Percentiles rank a stretch among this genome's conserved stretches.
Conservation (phyloP, 1,140 invertebrate species). For the Drosophila neocordata region DNA sequence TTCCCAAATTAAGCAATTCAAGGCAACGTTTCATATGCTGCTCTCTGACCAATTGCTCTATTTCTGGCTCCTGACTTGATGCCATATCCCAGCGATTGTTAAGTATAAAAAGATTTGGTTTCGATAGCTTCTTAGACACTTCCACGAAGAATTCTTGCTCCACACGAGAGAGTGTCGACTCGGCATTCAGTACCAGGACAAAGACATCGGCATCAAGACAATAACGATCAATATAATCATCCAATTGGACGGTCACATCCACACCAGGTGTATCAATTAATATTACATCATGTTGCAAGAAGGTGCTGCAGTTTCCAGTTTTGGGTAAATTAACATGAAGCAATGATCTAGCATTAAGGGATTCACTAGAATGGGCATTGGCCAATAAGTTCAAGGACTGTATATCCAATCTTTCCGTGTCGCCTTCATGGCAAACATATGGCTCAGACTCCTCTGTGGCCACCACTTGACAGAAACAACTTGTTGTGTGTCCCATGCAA, state of each 20-base stretch:
- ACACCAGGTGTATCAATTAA: slow-evolving; percentile 99
- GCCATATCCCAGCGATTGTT: slow-evolving; percentile 99
- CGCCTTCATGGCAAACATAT: slow-evolving; percentile 84
- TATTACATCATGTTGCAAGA: slow-evolving; percentile 98
- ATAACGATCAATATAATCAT: slow-evolving; percentile 99
- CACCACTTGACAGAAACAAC: slow-evolving; percentile 99
- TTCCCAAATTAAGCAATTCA: slow-evolving; percentile 95
- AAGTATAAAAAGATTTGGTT: slow-evolving; percentile 99
- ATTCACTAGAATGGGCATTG: slow-evolving; percentile 89
- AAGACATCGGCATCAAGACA: slow-evolving; percentile 99
- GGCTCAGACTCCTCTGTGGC: slow-evolving; percentile 92
- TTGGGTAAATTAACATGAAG: slow-evolving; percentile 98
- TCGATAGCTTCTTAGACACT: slow-evolving; percentile 97
- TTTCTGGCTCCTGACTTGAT: slow-evolving; percentile 94
- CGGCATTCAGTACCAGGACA: slow-evolving; percentile 98
- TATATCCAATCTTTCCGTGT: slow-evolving; percentile 83
- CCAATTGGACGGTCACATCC: slow-evolving; percentile 98
- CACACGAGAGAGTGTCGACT: slow-evolving; percentile 93
- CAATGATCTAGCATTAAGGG: slow-evolving; percentile 87
- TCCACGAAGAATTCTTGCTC: slow-evolving; percentile 99
- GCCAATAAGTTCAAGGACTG: slow-evolving; percentile 91
- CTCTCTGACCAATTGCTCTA: slow-evolving; percentile 91
- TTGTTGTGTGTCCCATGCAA: slow-evolving; percentile 99
- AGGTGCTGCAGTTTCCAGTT: slow-evolving; percentile 89
- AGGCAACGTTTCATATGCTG: slow-evolving; percentile 97